Evolutionary conservation across 2,797 vertebrate genomes (phyloP).

Genomic region (Bryconaethiops microstoma): DNA sequence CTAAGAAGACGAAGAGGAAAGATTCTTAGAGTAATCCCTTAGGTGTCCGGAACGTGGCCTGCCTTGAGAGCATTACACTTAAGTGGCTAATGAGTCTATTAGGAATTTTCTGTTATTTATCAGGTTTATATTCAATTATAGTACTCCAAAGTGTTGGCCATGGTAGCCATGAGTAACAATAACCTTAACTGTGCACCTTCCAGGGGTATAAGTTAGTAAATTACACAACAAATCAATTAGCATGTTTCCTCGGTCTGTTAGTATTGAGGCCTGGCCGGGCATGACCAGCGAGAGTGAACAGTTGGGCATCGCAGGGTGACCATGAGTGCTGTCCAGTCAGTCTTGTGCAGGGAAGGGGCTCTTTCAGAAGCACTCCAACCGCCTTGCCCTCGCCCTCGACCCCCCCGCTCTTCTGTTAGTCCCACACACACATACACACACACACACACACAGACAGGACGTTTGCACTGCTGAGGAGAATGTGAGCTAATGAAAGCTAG

Average conservation of each 20-base stretch:
- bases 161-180: not conserved
- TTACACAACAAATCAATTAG: constrained; percentile 23
- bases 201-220: constrained; percentile 28
- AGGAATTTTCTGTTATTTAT: constrained; percentile 23
- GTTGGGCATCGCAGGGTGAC: constrained; percentile 30
- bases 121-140: constrained; percentile 11
- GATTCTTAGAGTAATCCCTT: constrained; percentile 33
- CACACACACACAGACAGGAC: constrained; percentile 74
- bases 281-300: constrained; percentile 3
- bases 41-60: not conserved
- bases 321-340: constrained; percentile 21
- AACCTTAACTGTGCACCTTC: not conserved
- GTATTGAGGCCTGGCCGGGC: constrained; percentile 13
- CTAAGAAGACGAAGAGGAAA: constrained; percentile 30
- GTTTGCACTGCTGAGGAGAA: constrained; percentile 82
- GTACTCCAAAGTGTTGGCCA: not conserved
- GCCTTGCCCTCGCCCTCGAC: constrained; percentile 25
- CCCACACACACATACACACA: constrained; percentile 8
- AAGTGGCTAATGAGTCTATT: constrained; percentile 21
- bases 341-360: not conserved
- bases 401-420: constrained; percentile 68
- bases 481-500: constrained; percentile 89
- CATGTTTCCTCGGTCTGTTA: constrained; percentile 37
- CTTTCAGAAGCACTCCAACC: constrained; percentile 65
- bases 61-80: constrained; percentile 15